Percentiles rank a stretch among this genome's conserved stretches.
phyloP scores from a whole-genome alignment of 2,888 invertebrate species.

The Amphipyra tragopoginis region DNA sequence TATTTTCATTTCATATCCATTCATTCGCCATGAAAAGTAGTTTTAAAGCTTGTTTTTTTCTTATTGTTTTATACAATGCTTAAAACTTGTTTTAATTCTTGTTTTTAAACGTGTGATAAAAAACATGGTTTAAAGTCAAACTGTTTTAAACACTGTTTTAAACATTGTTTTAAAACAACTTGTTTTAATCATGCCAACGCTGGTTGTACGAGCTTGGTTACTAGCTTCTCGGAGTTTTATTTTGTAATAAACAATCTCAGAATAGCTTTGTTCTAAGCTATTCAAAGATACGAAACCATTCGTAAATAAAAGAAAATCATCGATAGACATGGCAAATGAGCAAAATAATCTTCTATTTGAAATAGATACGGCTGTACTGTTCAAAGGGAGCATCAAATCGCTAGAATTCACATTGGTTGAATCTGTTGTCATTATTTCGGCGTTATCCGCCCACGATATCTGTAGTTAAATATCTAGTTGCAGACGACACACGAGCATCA shows the following conservation, averaged over 20 bases:
- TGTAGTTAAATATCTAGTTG: slow-evolving; percentile 27
- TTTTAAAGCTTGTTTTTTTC: no score
- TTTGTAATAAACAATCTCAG: slow-evolving; percentile 2
- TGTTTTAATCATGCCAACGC: no score
- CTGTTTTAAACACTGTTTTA: no score
- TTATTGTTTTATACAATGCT: no score
- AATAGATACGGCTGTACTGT: slow-evolving; percentile 43
- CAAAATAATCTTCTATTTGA: slow-evolving; percentile 47
- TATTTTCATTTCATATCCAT: no score
- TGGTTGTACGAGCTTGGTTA: no score
- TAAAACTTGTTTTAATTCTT: no score
- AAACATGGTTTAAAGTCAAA: no score
- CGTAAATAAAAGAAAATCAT: slow-evolving; percentile 32
- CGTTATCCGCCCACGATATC: slow-evolving; percentile 25
- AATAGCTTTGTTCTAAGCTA: slow-evolving; percentile 29
- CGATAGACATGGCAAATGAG: slow-evolving; percentile 20
- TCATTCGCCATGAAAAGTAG: no score
- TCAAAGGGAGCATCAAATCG: slow-evolving; percentile 29
- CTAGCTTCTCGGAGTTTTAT: neutral
- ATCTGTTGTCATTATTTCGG: slow-evolving; percentile 43
- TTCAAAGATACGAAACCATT: slow-evolving; percentile 40
- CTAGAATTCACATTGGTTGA: slow-evolving; percentile 11
- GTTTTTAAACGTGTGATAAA: no score
- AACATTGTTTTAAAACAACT: no score
- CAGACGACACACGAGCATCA: neutral